Percentiles rank a stretch among this genome's conserved stretches.
Conservation (phyloP, 2,113 vertebrate species). For the Pangasianodon hypophthalmus region DNA sequence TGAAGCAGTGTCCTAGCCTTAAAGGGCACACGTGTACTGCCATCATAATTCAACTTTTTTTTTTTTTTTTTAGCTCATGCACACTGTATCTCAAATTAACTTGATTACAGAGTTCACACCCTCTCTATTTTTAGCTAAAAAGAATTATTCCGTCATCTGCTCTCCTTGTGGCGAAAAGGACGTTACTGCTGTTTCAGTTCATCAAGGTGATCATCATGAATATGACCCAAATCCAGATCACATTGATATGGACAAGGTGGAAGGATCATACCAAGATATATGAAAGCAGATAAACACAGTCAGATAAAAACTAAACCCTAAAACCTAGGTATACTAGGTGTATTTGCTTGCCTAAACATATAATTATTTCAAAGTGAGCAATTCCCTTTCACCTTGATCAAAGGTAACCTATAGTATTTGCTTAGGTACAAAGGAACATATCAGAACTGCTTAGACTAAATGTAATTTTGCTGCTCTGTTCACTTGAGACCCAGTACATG, state of each 20-base stretch:
- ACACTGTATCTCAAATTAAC: slow-evolving; percentile 27
- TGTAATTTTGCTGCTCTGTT: slow-evolving; percentile 28
- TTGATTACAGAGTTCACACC: slow-evolving; percentile 35
- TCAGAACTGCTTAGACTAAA: not conserved
- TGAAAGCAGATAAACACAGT: slow-evolving; percentile 7
- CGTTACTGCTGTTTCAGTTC: slow-evolving; percentile 19
- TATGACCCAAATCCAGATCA: slow-evolving; percentile 32
- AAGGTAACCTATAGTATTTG: slow-evolving; percentile 5
- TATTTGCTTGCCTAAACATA: not conserved
- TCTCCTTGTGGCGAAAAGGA: slow-evolving; percentile 11
- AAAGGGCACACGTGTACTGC: slow-evolving; percentile 19
- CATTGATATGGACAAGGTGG: slow-evolving; percentile 28
- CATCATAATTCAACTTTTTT: slow-evolving; percentile 19
- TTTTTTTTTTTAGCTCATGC: not conserved
- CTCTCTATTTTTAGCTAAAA: slow-evolving; percentile 28
- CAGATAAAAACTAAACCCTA: not conserved
- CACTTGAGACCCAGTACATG: slow-evolving; percentile 19
- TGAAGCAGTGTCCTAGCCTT: slow-evolving; percentile 40
- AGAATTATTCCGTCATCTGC: slow-evolving; percentile 32
- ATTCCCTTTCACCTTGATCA: slow-evolving; percentile 11
- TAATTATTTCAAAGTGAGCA: not conserved
- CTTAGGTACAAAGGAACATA: slow-evolving; percentile 12
- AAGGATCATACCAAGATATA: slow-evolving; percentile 18
- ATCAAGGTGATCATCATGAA: slow-evolving; percentile 39
- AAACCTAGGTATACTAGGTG: not conserved